phyloP scores from a whole-genome alignment of 2,797 vertebrate species.

The Mus spretus region DNA sequence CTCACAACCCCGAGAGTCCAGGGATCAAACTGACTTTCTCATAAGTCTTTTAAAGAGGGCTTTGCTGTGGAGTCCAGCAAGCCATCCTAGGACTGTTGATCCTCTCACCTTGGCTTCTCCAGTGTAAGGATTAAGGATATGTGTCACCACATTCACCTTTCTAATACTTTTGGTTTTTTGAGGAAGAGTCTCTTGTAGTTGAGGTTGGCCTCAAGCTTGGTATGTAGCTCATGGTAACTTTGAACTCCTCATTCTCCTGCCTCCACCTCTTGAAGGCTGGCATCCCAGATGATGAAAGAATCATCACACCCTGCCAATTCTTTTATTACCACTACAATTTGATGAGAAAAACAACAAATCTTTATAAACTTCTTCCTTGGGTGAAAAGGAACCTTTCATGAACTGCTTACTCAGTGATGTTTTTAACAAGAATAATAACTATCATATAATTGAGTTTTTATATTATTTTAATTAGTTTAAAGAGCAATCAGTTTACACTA shows the following conservation, averaged over 20 bases:
- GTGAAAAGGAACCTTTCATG: background rate
- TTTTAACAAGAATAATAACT: conserved; percentile 46
- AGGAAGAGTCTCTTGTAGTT: background rate
- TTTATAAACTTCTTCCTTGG: background rate
- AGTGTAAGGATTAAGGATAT: background rate
- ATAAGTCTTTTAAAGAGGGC: background rate
- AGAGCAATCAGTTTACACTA: background rate
- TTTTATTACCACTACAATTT: conserved; percentile 19
- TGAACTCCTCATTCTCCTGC: background rate
- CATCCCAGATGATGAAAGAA: background rate
- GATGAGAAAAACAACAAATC: conserved; percentile 18
- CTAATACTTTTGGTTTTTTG: background rate
- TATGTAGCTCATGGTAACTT: background rate
- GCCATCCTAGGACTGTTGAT: background rate
- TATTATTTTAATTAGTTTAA: background rate
- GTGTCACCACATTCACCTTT: background rate
- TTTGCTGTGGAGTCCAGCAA: background rate
- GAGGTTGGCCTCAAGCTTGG: no score
- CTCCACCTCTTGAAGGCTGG: background rate
- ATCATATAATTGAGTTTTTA: background rate
- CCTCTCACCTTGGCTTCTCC: background rate
- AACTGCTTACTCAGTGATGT: background rate
- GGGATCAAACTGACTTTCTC: conserved; percentile 8
- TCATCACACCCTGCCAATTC: background rate
- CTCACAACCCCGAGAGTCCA: no score